Percentiles rank a stretch among this genome's conserved stretches.
phyloP scores from a whole-genome alignment of 2,888 invertebrate genomes.

The Sympetrum striolatum region DNA sequence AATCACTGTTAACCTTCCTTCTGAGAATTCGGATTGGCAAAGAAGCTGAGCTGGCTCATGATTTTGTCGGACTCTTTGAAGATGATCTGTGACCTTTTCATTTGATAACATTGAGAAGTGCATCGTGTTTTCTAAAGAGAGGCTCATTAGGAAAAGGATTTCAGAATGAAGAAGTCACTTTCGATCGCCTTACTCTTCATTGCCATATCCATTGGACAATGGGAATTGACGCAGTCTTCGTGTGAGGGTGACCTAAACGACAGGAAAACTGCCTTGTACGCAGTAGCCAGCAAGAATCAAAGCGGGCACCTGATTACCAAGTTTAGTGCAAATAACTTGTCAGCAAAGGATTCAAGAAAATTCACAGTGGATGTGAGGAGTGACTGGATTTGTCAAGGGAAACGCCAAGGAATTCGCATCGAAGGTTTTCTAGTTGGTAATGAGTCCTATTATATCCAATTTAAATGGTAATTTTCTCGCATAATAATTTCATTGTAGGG shows the following conservation, averaged over 20 bases:
- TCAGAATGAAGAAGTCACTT: background rate
- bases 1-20: too few species aligned
- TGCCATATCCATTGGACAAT: background rate
- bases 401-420: background rate
- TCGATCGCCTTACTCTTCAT: background rate
- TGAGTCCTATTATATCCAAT: too few species aligned
- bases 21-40: too few species aligned
- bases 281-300: background rate
- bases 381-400: background rate
- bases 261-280: background rate
- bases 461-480: too few species aligned
- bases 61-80: too few species aligned
- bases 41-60: too few species aligned
- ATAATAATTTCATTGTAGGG: too few species aligned
- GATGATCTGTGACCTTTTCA: too few species aligned
- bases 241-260: background rate
- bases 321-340: background rate
- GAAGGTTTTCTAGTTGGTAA: background rate
- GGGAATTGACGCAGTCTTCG: background rate
- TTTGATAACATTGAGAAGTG: too few species aligned
- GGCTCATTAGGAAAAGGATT: background rate
- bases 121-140: too few species aligned
- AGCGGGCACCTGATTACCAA: background rate
- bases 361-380: background rate
- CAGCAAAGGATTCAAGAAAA: background rate